A percentile compares a stretch with the other conserved stretches of the same genome.
Evolutionary conservation across 2,888 invertebrate genomes (phyloP).

Genomic region (Stratiomys singularior): DNA sequence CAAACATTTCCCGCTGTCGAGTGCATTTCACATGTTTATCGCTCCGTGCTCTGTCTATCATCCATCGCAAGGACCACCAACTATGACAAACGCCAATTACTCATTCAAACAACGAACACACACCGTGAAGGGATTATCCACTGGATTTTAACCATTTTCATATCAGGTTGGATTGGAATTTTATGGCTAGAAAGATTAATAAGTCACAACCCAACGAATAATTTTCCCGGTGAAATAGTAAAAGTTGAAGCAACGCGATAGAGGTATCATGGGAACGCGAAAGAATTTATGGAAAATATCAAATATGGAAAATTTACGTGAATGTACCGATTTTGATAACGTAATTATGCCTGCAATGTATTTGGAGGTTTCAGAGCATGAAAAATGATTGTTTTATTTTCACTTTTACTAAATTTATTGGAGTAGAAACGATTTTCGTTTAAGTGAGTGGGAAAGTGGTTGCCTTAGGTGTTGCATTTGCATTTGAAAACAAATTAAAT

Average conservation of each 20-base stretch:
- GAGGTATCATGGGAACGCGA: too few species aligned
- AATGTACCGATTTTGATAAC: neutral
- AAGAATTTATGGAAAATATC: neutral
- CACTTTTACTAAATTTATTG: neutral
- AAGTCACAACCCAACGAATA: neutral
- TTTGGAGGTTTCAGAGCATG: neutral
- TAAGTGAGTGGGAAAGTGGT: neutral
- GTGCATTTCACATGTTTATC: too few species aligned
- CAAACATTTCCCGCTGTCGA: too few species aligned
- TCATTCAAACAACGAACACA: neutral
- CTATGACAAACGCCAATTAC: neutral
- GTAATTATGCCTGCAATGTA: neutral
- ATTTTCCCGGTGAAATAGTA: neutral
- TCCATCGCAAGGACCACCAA: conserved; percentile 1
- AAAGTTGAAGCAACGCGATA: neutral
- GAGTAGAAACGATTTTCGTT: neutral
- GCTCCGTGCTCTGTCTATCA: neutral
- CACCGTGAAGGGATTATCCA: neutral
- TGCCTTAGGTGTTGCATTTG: neutral
- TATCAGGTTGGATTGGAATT: neutral
- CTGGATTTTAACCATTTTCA: neutral
- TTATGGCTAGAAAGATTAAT: neutral
- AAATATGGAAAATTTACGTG: neutral
- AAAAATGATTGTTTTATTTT: neutral
- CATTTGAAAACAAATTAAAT: too few species aligned